A percentile compares a stretch with the other conserved stretches of the same genome.
Conservation (phyloP, 2,113 vertebrate species). For the Callionymus lyra region DNA sequence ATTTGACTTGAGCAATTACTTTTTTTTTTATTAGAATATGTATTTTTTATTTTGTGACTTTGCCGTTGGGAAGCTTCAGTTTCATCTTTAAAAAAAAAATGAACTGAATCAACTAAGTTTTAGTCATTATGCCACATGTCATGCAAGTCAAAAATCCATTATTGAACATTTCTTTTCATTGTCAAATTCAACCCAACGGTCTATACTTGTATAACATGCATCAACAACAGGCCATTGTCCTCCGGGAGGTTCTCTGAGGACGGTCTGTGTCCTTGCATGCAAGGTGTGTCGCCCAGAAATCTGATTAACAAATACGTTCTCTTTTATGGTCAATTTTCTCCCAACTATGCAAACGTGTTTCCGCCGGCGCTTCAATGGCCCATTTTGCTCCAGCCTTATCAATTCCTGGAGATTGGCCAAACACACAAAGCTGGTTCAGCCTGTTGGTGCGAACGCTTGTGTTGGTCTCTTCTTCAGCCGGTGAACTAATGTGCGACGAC, state of each 20-base stretch:
- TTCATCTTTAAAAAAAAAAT: no score
- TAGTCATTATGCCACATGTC: no score
- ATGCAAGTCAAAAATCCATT: constrained; percentile 13
- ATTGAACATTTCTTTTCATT: constrained; percentile 20
- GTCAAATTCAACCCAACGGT: constrained; percentile 20
- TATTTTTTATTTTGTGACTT: no score
- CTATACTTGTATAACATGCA: constrained; percentile 34
- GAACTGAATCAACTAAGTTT: no score
- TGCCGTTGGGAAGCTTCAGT: no score
- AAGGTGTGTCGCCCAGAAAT: constrained; percentile 51
- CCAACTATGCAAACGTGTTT: constrained; percentile 67
- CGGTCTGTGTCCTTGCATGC: constrained; percentile 49
- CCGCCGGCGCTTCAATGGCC: constrained; percentile 36
- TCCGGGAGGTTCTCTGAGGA: constrained; percentile 20
- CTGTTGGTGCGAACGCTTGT: constrained; percentile 27
- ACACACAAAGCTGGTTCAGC: constrained; percentile 47
- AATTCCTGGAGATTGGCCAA: constrained; percentile 46
- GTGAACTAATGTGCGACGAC: constrained; percentile 71
- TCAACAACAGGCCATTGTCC: constrained; percentile 47
- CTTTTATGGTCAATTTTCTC: constrained; percentile 66
- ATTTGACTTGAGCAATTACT: no score
- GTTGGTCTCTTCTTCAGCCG: constrained; percentile 50
- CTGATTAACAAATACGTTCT: constrained; percentile 71
- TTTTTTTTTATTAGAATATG: no score
- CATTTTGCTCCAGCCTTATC: constrained; percentile 33